Percentiles rank a stretch among this genome's conserved stretches.
phyloP scores from a whole-genome alignment of 2,888 invertebrate species.

The Dexiosoma caninum region DNA sequence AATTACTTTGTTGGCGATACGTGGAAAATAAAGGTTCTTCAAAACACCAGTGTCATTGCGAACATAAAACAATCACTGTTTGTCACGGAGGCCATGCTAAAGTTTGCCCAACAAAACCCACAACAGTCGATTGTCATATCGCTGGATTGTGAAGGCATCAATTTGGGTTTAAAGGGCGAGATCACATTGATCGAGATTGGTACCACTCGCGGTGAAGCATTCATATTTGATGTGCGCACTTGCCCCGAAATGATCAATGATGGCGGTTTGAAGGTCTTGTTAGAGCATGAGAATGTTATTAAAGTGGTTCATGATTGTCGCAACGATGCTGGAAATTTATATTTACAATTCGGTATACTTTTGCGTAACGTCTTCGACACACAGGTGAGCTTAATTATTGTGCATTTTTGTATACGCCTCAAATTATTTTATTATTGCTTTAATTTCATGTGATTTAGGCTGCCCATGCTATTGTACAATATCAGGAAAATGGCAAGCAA shows the following conservation, averaged over 20 bases:
- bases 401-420: background rate
- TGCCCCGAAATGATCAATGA: constrained; percentile 88
- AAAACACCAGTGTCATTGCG: constrained; percentile 89
- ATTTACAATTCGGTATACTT: constrained; percentile 90
- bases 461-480: constrained; percentile 93
- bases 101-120: constrained; percentile 79
- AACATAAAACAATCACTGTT: constrained; percentile 87
- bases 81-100: constrained; percentile 86
- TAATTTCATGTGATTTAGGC: constrained; percentile 78
- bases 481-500: constrained; percentile 92
- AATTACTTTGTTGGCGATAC: constrained; percentile 82
- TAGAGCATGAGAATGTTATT: constrained; percentile 88
- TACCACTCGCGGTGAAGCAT: constrained; percentile 88
- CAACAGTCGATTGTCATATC: constrained; percentile 83
- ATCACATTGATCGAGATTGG: constrained; percentile 92
- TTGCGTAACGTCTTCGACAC: constrained; percentile 93
- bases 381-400: constrained; percentile 79
- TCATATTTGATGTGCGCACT: constrained; percentile 91
- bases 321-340: constrained; percentile 92
- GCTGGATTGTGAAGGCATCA: constrained; percentile 95
- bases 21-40: constrained; percentile 89
- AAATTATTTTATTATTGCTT: background rate
- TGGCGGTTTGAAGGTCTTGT: constrained; percentile 87
- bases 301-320: constrained; percentile 96
- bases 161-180: constrained; percentile 92